Evolutionary conservation across 1,140 invertebrate species (phyloP), one percentile per base, ranked within the genome.

Genomic region (Drepana arcuata): DNA sequence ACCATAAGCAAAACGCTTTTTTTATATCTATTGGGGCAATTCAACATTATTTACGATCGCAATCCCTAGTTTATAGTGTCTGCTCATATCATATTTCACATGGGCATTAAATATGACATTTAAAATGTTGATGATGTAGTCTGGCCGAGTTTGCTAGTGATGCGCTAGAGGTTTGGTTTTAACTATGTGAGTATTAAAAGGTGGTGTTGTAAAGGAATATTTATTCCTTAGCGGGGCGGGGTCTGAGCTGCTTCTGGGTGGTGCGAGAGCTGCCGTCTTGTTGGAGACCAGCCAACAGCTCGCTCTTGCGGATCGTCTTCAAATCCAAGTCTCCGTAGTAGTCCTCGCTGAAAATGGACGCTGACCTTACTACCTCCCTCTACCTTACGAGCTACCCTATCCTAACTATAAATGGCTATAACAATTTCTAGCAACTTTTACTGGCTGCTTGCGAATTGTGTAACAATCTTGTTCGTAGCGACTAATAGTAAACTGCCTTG

Each of bases 241-340:
- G 84, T 74, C 85, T 84, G 56, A 77, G 68, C 42, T 86, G 84
- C 78, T 87, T 86, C 74, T 84, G 83, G 52, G 63, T 59, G 29
- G 70, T 67, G 46, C 77, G 73, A 62, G 79, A 67, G 48, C 70
- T 69, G 52, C 86, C 87, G 61, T 87, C 88, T 73, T 86, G 86
- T 63, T 89, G 87, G 60, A 93, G 86, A 53, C 93, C 94, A 56
- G 92, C 86, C 64, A 93, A 86, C 48, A 95, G 88, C 81, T 95
- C 93, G 83, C 92, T 93, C 87, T 96, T 96, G 83, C 93, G 91
- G 87, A 96, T 94, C 84, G 90, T 89, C 89, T 96, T 96, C 84
- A 96, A 85, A 85, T 96, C 94, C 88, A 96, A 82, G 81, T 96
- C 94, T 53, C 95, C 95, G 70, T 97, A 97, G 89, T 97, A 97